A percentile compares a stretch with the other conserved stretches of the same genome.
These are phyloP conservation scores for Ostrea denselamellosa DNA, from an alignment of 1,140 invertebrate genomes.

Conservation along the genomic window DNA sequence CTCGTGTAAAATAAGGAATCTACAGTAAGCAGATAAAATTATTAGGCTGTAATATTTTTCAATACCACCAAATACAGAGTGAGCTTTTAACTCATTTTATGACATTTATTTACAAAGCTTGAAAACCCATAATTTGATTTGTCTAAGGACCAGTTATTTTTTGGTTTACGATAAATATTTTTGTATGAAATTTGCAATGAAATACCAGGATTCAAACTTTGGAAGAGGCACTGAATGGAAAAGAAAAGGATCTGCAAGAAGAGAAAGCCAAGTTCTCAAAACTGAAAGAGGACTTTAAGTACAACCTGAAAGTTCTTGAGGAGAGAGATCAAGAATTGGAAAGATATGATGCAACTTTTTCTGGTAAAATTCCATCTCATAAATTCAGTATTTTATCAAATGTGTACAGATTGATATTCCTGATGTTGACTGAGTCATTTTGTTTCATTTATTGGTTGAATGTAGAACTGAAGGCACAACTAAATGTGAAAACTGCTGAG, in stretches of 20 bases:
- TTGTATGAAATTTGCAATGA: background rate
- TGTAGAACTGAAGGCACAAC: constrained; percentile 67
- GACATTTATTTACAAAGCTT: no score
- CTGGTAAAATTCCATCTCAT: constrained; percentile 62
- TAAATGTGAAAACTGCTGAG: constrained; percentile 73
- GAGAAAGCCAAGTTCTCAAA: constrained; percentile 71
- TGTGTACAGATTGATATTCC: background rate
- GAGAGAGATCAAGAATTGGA: constrained; percentile 77
- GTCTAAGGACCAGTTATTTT: no score
- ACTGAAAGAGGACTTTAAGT: constrained; percentile 78
- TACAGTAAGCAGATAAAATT: no score
- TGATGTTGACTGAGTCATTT: background rate
- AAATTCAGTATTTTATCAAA: no score
- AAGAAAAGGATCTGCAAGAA: constrained; percentile 68
- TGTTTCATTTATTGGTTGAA: background rate
- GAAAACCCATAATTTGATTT: no score
- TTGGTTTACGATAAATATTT: background rate
- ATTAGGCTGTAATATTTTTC: no score
- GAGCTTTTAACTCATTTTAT: no score
- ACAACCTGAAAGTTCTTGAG: constrained; percentile 75
- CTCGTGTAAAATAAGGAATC: no score
- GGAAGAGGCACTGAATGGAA: constrained; percentile 69
- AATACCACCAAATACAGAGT: no score
- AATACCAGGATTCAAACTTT: constrained; percentile 68
- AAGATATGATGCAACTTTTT: constrained; percentile 73